Conservation (phyloP, 2,888 invertebrate genomes). For the Pyrrhosoma nymphula region DNA sequence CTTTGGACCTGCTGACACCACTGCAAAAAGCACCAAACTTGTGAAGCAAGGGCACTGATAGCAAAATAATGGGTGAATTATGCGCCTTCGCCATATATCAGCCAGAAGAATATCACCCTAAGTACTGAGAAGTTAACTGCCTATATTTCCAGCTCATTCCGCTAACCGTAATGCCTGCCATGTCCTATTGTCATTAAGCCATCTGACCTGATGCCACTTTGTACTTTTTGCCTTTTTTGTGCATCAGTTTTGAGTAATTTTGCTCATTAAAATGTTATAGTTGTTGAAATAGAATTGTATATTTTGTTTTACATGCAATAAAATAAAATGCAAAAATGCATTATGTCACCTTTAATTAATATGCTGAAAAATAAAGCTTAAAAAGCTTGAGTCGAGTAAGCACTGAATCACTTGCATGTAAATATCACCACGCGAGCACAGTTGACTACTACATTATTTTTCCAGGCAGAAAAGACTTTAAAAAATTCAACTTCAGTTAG, state of each 20-base stretch:
- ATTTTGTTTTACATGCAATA: neutral
- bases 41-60: constrained; percentile 23
- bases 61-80: constrained; percentile 25
- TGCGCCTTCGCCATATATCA: neutral
- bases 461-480: too few species aligned
- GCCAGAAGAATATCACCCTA: constrained; percentile 30
- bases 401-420: too few species aligned
- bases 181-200: neutral
- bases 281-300: neutral
- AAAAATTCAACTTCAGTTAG: too few species aligned
- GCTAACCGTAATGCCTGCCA: neutral
- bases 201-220: neutral
- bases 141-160: neutral
- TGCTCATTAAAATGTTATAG: neutral
- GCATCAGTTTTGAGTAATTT: neutral
- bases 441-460: too few species aligned
- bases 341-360: neutral
- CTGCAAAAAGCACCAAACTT: neutral
- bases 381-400: neutral
- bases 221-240: neutral
- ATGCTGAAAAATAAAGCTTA: neutral
- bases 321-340: neutral
- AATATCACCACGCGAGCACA: too few species aligned
- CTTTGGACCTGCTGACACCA: constrained; percentile 28
- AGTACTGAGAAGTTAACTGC: neutral